Base-by-base conservation (phyloP, 2,113 vertebrate genomes). In the Chaenocephalus aceratus region DNA sequence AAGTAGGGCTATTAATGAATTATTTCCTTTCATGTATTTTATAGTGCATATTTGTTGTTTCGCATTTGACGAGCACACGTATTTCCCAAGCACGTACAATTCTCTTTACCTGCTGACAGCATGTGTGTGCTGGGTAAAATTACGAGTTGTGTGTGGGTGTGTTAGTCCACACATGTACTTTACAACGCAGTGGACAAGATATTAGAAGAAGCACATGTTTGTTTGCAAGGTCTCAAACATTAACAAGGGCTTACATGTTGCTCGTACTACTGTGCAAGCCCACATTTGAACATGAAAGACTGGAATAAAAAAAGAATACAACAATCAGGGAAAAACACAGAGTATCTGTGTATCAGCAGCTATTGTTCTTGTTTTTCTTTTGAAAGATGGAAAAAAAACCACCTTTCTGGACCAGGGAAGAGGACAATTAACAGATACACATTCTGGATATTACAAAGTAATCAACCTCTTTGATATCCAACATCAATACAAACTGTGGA, bases 401-500 rank as follows among this genome's bases (percentile, higher is more conserved):
- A 68, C 84, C 80, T 77, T 89, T 87, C 88, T 61, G 83, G 85
- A 92, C 90, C 86, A 62, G 77, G 77, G 80, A 88, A 65, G 23
- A 74, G 69, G 72, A 88, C 92, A 93, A 94, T 93, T 91, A 93
- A 86, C 44, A 77, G 80, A 87, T 75, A 23, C 88, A 90, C 82
- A 89, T 81, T 81, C 85, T 74, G 83, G 84, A 94, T 94, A 93
- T 93, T 94, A 90, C 82, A 62, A 90, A 88, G 92, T 94, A 94
- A 96, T 95, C 93, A 93, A 93, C 89, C 63, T 78, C 94, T 95
- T 95, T 96, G 94, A 95, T 94, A 93, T 94, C 89, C 84, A 75
- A 94, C 94, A 95, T 94, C 94, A 95, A 94, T 95, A 94, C 94
- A 94, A 94, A 93, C 88, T 94, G 93, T 93, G 86, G 92, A 83